Base-by-base conservation (phyloP, 2,888 invertebrate genomes). In the Trypoxylon attenuatum region DNA sequence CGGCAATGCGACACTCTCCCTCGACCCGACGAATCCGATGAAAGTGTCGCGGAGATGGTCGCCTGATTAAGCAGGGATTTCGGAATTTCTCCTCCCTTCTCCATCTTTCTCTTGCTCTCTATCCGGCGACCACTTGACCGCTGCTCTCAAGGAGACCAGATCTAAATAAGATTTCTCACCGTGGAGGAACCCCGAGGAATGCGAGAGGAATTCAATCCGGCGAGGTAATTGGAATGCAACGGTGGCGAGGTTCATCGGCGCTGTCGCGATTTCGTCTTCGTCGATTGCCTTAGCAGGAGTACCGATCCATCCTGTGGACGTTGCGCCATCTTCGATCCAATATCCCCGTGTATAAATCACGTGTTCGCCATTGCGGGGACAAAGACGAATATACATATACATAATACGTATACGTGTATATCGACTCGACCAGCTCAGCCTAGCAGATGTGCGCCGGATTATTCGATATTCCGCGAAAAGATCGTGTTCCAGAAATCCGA, bases 381-480 rank as follows among this genome's bases (percentile, higher is more conserved):
- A 78, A 77, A 79, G 78, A 80, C 72, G 71, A 74, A 80, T 81
- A 79, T 78, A n/a, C n/a, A n/a, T n/a, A n/a, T n/a, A n/a, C n/a
- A n/a, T n/a, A n/a, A n/a, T n/a, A n/a, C n/a, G n/a, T n/a, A n/a
- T n/a, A n/a, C n/a, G n/a, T n/a, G n/a, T n/a, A n/a, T n/a, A n/a
- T n/a, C n/a, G n/a, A n/a, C n/a, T n/a, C n/a, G n/a, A n/a, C n/a
- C 71, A 57, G 54, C 54, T 63, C 4, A 70, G 67, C 66, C 63
- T 71, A 57, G 53, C 77, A 78, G 68, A 77, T 69, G 69, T 68
- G 65, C 70, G 63, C 63, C 18, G 63, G 67, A 77, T 73, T 71
- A 64, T 73, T 69, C 65, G 68, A 72, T 70, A 68, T 75, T 74
- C 63, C 22, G 8, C 23, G 43, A 43, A 54, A 71, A 60, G 60